Base-by-base conservation (phyloP, 2,797 vertebrate genomes). In the Sebastes itinus region DNA sequence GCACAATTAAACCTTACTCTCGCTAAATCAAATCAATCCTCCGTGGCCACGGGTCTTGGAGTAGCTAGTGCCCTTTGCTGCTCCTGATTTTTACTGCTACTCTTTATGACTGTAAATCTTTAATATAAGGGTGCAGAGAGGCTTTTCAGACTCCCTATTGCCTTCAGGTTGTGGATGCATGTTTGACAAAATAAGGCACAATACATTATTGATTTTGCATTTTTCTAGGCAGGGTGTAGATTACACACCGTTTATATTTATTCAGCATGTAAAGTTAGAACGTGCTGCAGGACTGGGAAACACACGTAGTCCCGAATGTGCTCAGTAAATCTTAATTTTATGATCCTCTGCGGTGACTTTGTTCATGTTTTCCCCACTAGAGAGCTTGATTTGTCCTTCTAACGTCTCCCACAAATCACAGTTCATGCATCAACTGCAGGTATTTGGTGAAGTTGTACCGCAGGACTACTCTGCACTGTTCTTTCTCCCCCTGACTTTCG, bases 21-120 rank as follows among this genome's bases (percentile, higher is more conserved):
- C 81, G 20, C 67, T 90, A 88, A 92, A 92, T 94, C 91, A 92
- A 81, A 92, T 88, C 80, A 78, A 72, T 87, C 78, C 83, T 85
- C 81, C 4, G 13, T n/a, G 72, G 79, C 77, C 65, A 55, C 7
- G 72, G 76, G 86, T 78, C 77, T 62, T 13, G 38, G 63, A 78
- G 71, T 73, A 73, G 81, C 81, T 77, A 4, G 32, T 79, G 88
- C 80, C 81, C 81, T 91, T 86, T 89, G 77, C 85, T 70, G 82
- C 88, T 77, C 65, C 65, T 76, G 64, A 63, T 86, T 86, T 86
- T 93, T 85, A 88, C 89, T 71, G 84, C 82, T 46, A 1, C 77
- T 70, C 28, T 84, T 89, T 90, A 84, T 77, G 71, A 75, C 80
- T 87, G 63, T 89, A 81, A 78, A 82, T 83, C 68, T 84, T 83